Percentiles rank a stretch among this genome's conserved stretches.
phyloP scores from a whole-genome alignment of 2,888 invertebrate species.

The Papilio elwesi region DNA sequence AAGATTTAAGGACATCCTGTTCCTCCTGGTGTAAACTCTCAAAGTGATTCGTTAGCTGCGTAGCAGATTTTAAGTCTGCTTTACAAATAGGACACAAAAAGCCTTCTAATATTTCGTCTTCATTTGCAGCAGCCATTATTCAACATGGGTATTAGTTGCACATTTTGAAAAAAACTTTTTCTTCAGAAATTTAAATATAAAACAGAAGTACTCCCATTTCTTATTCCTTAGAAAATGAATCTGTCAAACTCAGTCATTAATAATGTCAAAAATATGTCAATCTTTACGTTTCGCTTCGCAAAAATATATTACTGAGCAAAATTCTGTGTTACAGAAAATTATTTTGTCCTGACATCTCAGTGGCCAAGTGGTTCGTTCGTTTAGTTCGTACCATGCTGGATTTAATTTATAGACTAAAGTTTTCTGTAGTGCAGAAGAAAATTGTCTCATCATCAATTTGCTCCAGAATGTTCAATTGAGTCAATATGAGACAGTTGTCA shows the following conservation, averaged over 20 bases:
- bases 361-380: too few species aligned
- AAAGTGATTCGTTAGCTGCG: slow-evolving; percentile 93
- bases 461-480: too few species aligned
- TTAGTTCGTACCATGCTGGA: too few species aligned
- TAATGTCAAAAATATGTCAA: slow-evolving; percentile 23
- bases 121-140: slow-evolving; percentile 73
- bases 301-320: not conserved
- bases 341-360: too few species aligned
- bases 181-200: slow-evolving; percentile 40
- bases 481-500: too few species aligned
- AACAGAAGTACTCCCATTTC: slow-evolving; percentile 25
- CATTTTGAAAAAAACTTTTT: slow-evolving; percentile 43
- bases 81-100: slow-evolving; percentile 98
- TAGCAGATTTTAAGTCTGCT: slow-evolving; percentile 93
- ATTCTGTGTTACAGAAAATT: too few species aligned
- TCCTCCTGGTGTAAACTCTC: slow-evolving; percentile 95
- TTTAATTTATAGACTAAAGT: too few species aligned
- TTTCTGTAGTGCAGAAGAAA: too few species aligned
- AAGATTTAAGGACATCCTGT: slow-evolving; percentile 90
- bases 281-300: not conserved
- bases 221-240: slow-evolving; percentile 12
- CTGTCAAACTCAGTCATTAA: slow-evolving; percentile 3
- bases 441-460: too few species aligned
- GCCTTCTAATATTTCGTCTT: slow-evolving; percentile 92
- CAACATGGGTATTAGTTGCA: slow-evolving; percentile 42